A percentile compares a stretch with the other conserved stretches of the same genome.
Conservation (phyloP, 2,113 vertebrate species). For the human (Homo sapiens) region GRCh38 chr5:157609501-157610000, state of each 20-base stretch:
- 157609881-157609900: neutral
- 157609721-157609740: neutral
- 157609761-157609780: neutral
- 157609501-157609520: neutral
- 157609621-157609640: neutral
- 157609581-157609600: neutral
- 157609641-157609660: neutral
- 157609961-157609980: neutral
- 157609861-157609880: neutral
- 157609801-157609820: neutral
- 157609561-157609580: neutral
- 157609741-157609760: neutral
- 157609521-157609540: neutral
- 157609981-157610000: neutral
- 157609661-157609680: neutral
- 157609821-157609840: conserved; percentile 21
- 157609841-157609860: conserved; percentile 26
- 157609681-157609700: neutral
- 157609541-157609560: neutral
- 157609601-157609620: neutral
- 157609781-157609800: neutral
- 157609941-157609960: neutral
- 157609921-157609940: neutral
- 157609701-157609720: neutral
- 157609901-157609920: neutral